Base-by-base conservation (phyloP, 2,888 invertebrate genomes). In the Smittia sp. region DNA sequence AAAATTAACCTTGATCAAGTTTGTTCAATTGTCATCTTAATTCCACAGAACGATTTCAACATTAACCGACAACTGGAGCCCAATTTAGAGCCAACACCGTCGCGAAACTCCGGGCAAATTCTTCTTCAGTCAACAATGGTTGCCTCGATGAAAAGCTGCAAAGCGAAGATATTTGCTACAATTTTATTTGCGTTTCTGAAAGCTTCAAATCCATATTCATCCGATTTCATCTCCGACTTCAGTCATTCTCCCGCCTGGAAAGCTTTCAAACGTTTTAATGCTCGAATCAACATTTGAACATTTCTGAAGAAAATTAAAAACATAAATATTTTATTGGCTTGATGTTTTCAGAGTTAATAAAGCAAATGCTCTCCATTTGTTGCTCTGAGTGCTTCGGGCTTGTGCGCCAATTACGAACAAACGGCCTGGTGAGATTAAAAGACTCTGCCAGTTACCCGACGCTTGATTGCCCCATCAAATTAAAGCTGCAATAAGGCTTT, bases 131-230 rank as follows among this genome's bases (percentile, higher is more conserved):
- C 18, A 58, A 58, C n/a, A 46, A 46, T 46, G 18, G 4, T n/a
- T 46, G 46, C 13, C n/a, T n/a, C 4, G 46, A 13, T 46, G 46
- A 22, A 58, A 58, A 22, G 58, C 24, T 24, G 15, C 6, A 58
- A 11, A 58, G 3, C 2, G 24, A 46, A 46, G 52, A 46, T 46
- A 46, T 15, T 58, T 58, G 20, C 24, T 58, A 3, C 58, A n/a
- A 20, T 58, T 58, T 20, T 24, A 58, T 24, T 58, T 58, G 11
- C 58, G 20, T 58, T 58, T 58, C 22, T 22, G 24, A 58, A 58
- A 58, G 58, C 58, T 58, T 58, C 24, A 22, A 58, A 58, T n/a
- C 11, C 18, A 58, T 58, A n/a, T 58, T 46, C 15, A 46, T 46
- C 46, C 46, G 46, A 46, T 46, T 46, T 15, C 46, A 22, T 58